Evolutionary conservation across 2,797 vertebrate genomes (phyloP).

Genomic region (Bryconaethiops microstoma): DNA sequence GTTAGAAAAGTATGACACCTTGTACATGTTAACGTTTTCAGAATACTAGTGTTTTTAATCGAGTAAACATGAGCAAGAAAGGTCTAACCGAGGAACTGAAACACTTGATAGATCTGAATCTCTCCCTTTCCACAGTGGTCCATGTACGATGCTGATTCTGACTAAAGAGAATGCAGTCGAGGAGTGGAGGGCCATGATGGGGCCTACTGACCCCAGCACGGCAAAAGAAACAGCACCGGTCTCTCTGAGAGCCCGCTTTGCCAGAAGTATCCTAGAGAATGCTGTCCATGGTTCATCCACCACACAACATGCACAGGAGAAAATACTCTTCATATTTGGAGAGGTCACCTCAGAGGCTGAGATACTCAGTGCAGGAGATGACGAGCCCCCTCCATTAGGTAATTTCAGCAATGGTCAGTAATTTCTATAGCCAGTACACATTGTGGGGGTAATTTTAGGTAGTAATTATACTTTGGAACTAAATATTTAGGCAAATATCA

Average conservation of each 20-base stretch:
- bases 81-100: not conserved
- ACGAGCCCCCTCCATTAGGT: slow-evolving; percentile 46
- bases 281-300: slow-evolving; percentile 87
- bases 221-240: slow-evolving; percentile 77
- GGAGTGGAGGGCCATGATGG: slow-evolving; percentile 89
- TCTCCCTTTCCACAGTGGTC: slow-evolving; percentile 73
- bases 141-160: slow-evolving; percentile 83
- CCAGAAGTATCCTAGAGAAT: slow-evolving; percentile 81
- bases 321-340: slow-evolving; percentile 76
- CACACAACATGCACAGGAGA: slow-evolving; percentile 68
- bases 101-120: not conserved
- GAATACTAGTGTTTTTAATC: not conserved
- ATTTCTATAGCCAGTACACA: not conserved
- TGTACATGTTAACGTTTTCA: not conserved
- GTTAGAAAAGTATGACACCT: not conserved
- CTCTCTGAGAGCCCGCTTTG: slow-evolving; percentile 86
- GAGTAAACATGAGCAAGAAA: not conserved
- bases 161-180: slow-evolving; percentile 88
- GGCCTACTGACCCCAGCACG: slow-evolving; percentile 82
- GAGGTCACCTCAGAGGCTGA: slow-evolving; percentile 65
- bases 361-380: slow-evolving; percentile 43
- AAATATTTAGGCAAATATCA: not conserved
- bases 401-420: not conserved
- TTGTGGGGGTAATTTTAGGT: not conserved
- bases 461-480: not conserved